These are phyloP conservation scores for Aphelenchoides bicaudatus DNA, from an alignment of 2,888 invertebrate genomes.

Conservation along the genomic window DNA sequence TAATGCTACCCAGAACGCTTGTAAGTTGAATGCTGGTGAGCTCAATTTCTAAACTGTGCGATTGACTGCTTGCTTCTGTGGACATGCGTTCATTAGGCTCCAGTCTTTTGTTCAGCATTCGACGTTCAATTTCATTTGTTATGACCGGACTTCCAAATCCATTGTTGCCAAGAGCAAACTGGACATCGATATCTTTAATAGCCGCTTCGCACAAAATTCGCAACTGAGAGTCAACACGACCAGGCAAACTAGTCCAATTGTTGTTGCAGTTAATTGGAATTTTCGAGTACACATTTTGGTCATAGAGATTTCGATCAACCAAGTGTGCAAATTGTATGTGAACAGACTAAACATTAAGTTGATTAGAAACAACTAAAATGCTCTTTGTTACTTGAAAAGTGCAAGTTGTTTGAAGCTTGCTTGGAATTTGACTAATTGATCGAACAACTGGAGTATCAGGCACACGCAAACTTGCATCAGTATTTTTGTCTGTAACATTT, in stretches of 20 bases:
- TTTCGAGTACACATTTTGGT: slow-evolving; percentile 34
- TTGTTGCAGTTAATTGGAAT: slow-evolving; percentile 31
- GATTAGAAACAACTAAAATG: slow-evolving; percentile 1
- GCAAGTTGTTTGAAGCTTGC: no score
- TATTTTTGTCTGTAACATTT: no score
- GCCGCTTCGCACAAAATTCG: slow-evolving; percentile 32
- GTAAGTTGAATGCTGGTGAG: background rate
- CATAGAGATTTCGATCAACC: slow-evolving; percentile 17
- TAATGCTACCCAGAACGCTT: background rate
- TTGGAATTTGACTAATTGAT: no score
- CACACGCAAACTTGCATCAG: no score
- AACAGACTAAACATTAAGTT: slow-evolving; percentile 8
- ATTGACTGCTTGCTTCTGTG: background rate
- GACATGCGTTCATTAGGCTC: background rate
- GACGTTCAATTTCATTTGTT: slow-evolving; percentile 1
- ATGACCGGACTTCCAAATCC: no score
- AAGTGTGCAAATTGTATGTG: slow-evolving; percentile 36
- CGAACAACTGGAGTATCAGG: no score
- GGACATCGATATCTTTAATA: slow-evolving; percentile 20
- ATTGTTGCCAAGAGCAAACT: no score
- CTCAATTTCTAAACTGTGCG: background rate
- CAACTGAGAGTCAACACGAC: slow-evolving; percentile 12
- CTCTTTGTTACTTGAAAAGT: background rate
- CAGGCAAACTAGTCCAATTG: slow-evolving; percentile 30
- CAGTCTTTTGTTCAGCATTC: background rate